Conservation (phyloP, 2,113 vertebrate species). For the Naja naja region DNA sequence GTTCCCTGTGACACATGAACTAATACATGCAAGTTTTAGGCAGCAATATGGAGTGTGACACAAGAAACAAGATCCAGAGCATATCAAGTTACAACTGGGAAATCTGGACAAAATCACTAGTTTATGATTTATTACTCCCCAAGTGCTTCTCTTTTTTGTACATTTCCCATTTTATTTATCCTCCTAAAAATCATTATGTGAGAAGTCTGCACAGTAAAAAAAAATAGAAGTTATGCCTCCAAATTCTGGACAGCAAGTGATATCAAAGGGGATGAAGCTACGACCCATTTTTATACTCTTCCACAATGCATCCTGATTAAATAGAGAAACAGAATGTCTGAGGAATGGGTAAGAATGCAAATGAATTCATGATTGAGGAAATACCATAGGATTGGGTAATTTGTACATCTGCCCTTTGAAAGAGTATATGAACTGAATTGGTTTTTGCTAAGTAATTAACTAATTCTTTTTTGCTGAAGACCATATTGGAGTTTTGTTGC, state of each 20-base stretch:
- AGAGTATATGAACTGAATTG: background rate
- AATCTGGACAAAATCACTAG: background rate
- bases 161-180: background rate
- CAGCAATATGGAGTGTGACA: background rate
- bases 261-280: background rate
- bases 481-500: background rate
- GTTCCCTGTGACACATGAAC: background rate
- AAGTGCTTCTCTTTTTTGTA: background rate
- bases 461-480: background rate
- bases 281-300: background rate
- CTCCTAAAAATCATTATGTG: background rate
- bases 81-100: too few relatives aligned
- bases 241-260: background rate
- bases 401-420: background rate
- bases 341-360: background rate
- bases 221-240: background rate
- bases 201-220: background rate
- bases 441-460: background rate
- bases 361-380: background rate
- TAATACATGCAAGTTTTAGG: background rate
- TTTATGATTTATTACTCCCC: background rate
- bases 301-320: background rate
- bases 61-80: background rate
- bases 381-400: background rate
- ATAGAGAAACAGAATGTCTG: background rate